Evolutionary conservation across 2,888 invertebrate genomes (phyloP).

Genomic region (Ceramica pisi): DNA sequence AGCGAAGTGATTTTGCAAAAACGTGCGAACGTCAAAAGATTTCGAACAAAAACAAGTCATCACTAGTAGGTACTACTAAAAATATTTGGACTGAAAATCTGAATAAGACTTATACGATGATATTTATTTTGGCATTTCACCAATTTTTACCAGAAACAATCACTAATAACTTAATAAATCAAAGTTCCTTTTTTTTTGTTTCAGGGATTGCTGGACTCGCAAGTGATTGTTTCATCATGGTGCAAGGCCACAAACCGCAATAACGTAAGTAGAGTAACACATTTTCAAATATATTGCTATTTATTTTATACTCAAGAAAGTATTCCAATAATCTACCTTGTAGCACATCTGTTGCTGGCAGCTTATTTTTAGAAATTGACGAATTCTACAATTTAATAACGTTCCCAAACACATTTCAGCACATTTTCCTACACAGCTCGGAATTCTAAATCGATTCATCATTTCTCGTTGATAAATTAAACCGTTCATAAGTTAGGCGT

Average conservation of each 20-base stretch:
- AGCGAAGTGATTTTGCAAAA: too few species aligned
- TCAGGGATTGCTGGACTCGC: neutral
- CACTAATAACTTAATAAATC: too few species aligned
- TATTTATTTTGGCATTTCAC: neutral
- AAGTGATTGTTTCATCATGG: slow-evolving; percentile 21
- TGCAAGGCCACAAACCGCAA: neutral
- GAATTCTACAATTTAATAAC: neutral
- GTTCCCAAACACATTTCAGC: neutral
- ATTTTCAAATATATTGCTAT: too few species aligned
- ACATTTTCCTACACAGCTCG: neutral
- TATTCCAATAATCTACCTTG: neutral
- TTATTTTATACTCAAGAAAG: neutral
- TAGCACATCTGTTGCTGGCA: neutral
- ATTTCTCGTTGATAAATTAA: slow-evolving; percentile 20
- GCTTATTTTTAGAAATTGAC: neutral
- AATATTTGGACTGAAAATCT: too few species aligned
- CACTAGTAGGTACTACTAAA: neutral
- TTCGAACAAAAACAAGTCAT: neutral
- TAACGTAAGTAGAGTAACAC: slow-evolving; percentile 30
- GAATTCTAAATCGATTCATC: slow-evolving; percentile 2
- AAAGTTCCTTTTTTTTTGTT: slow-evolving; percentile 9
- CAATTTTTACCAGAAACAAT: neutral
- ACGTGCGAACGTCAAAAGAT: too few species aligned
- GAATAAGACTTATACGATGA: neutral
- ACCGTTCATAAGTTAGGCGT: slow-evolving; percentile 13